Conservation (phyloP, 53 echinoderm and acorn worm species). For the Arbacia lixula region DNA sequence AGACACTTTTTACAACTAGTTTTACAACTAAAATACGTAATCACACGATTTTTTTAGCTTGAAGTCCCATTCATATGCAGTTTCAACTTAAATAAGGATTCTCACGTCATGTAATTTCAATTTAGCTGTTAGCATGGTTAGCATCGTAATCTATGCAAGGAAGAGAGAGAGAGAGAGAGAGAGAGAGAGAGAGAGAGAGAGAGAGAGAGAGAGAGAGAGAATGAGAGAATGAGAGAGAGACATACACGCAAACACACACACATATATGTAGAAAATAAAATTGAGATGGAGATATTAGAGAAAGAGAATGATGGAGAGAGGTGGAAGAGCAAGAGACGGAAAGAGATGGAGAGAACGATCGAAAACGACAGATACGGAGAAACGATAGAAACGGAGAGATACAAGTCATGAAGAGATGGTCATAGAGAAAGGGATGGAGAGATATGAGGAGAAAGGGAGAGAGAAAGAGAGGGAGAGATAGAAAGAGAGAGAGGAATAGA, state of each 20-base stretch:
- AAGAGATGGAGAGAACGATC: constrained; percentile 7
- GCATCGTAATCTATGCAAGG: too few relatives aligned
- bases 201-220: neutral
- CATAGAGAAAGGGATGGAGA: neutral
- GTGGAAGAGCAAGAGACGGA: constrained; percentile 7
- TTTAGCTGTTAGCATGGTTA: too few relatives aligned
- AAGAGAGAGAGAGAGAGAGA: neutral
- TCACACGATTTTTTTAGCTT: too few relatives aligned
- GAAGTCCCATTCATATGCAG: too few relatives aligned
- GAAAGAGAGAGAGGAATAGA: neutral
- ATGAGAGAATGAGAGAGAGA: neutral
- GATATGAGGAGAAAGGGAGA: neutral
- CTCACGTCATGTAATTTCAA: too few relatives aligned
- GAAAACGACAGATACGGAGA: constrained; percentile 24
- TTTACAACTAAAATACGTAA: too few relatives aligned
- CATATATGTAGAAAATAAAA: neutral
- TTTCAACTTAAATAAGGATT: too few relatives aligned
- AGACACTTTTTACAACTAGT: too few relatives aligned
- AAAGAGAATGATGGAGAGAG: constrained; percentile 7
- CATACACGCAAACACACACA: neutral
- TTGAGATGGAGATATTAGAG: constrained; percentile 7
- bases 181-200: neutral
- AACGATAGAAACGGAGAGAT: neutral
- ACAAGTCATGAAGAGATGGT: neutral
- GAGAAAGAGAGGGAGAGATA: neutral